Percentiles rank a stretch among this genome's conserved stretches.
These are phyloP conservation scores for Propithecus deckenii DNA, from an alignment of 2,797 vertebrate genomes.

Conservation along the genomic window DNA sequence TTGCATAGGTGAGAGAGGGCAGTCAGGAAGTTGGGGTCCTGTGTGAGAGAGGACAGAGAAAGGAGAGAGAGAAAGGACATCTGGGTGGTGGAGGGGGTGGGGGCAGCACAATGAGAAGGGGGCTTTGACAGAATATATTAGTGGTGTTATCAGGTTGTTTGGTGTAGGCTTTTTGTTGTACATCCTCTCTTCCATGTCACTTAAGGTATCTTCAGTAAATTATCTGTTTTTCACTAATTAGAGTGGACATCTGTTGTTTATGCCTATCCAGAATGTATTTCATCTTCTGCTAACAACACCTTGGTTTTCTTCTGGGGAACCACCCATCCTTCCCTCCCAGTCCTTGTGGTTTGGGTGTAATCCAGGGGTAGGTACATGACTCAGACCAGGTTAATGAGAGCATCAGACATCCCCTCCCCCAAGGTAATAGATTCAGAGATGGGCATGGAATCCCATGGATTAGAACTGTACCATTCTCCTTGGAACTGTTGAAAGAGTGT, in stretches of 20 bases:
- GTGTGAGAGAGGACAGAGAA: background rate
- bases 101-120: background rate
- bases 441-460: background rate
- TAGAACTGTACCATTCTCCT: background rate
- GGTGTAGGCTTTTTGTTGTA: background rate
- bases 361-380: background rate
- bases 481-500: background rate
- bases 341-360: background rate
- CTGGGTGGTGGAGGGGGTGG: background rate
- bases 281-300: background rate
- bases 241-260: constrained; percentile 32
- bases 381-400: background rate
- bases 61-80: background rate
- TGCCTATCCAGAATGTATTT: background rate
- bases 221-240: constrained; percentile 21
- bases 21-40: background rate
- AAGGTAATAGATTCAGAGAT: background rate
- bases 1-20: background rate
- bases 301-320: constrained; percentile 27
- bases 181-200: background rate
- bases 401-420: background rate
- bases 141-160: background rate
- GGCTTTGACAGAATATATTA: background rate
- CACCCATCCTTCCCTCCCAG: background rate
- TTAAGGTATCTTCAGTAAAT: constrained; percentile 26